A percentile compares a stretch with the other conserved stretches of the same genome.
Conservation (phyloP, 2,888 invertebrate species). For the Phortica magna region DNA sequence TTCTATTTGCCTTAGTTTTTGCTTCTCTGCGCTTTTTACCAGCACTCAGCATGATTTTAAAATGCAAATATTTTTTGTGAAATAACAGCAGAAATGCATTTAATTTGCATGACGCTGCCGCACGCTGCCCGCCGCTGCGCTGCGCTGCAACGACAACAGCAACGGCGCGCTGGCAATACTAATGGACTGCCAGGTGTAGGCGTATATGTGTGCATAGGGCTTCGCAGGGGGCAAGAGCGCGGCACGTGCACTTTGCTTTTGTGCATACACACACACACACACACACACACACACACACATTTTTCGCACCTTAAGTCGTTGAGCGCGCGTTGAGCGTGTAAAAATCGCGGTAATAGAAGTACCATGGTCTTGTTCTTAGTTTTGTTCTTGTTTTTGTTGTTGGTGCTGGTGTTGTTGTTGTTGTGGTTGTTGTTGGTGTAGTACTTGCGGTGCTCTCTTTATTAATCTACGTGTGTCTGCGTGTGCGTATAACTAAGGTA, state of each 20-base stretch:
- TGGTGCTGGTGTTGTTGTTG: neutral
- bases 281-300: neutral
- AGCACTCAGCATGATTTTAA: slow-evolving; percentile 42
- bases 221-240: neutral
- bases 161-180: neutral
- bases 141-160: neutral
- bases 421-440: neutral
- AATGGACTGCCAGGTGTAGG: neutral
- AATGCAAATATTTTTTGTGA: slow-evolving; percentile 60
- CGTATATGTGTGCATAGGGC: neutral
- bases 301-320: slow-evolving; percentile 32
- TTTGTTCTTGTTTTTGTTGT: neutral
- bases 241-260: neutral
- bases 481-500: neutral
- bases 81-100: slow-evolving; percentile 68
- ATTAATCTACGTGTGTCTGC: neutral
- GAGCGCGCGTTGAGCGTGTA: slow-evolving; percentile 30
- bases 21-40: slow-evolving; percentile 30
- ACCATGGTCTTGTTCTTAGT: neutral
- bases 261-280: neutral
- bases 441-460: neutral
- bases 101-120: slow-evolving; percentile 63
- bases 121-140: neutral
- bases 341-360: slow-evolving; percentile 23
- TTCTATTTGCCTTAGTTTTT: slow-evolving; percentile 30